These are phyloP conservation scores for Drosophila anomalipes DNA, from an alignment of 2,888 invertebrate genomes.

Conservation along the genomic window DNA sequence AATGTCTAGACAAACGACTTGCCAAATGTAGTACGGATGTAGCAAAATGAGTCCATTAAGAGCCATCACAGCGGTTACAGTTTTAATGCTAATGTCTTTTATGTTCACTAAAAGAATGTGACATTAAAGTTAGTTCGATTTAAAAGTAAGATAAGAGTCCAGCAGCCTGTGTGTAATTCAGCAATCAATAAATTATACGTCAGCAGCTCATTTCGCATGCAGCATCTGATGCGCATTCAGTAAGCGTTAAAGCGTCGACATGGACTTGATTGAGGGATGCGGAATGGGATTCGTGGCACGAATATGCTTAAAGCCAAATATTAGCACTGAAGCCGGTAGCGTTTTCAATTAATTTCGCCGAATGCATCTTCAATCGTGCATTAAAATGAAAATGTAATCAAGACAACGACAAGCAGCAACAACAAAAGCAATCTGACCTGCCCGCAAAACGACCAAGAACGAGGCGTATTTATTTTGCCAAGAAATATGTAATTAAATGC, in stretches of 20 bases:
- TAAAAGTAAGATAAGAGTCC: constrained; percentile 18
- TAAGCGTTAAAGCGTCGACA: constrained; percentile 62
- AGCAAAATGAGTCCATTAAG: constrained; percentile 39
- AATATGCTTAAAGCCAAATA: constrained; percentile 63
- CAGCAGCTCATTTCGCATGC: constrained; percentile 55
- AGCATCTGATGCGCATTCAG: constrained; percentile 29
- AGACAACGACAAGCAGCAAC: constrained; percentile 32
- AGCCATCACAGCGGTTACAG: constrained; percentile 12
- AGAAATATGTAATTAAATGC: constrained; percentile 75
- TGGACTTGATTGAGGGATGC: constrained; percentile 13
- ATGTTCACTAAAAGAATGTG: background rate
- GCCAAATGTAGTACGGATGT: constrained; percentile 25
- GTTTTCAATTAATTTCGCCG: constrained; percentile 77
- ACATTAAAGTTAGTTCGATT: constrained; percentile 8
- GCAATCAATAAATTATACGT: constrained; percentile 52
- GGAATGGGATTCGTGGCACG: background rate
- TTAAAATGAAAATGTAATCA: constrained; percentile 81
- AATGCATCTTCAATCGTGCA: constrained; percentile 78
- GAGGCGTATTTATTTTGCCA: constrained; percentile 46
- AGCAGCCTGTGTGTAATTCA: constrained; percentile 19
- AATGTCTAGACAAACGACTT: constrained; percentile 55
- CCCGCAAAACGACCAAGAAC: constrained; percentile 21
- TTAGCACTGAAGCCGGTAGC: constrained; percentile 68
- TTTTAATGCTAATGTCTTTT: constrained; percentile 2
- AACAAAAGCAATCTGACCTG: constrained; percentile 31